Evolutionary conservation across 2,888 invertebrate species (phyloP).

Genomic region (Pyrrhia umbra): DNA sequence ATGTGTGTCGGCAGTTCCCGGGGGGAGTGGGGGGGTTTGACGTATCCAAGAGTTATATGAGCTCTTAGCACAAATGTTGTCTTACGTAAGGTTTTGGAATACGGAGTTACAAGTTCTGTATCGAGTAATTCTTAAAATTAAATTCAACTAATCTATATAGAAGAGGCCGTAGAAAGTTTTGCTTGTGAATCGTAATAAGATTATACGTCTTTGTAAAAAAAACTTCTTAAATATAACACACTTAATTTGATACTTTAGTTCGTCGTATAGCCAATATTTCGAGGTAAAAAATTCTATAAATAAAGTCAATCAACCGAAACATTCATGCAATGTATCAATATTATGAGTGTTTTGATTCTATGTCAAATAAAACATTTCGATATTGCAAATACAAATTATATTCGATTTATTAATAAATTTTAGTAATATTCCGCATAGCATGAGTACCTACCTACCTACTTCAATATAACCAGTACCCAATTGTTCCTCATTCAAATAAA

Average conservation of each 20-base stretch:
- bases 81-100: too few relatives aligned
- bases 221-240: too few relatives aligned
- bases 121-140: too few relatives aligned
- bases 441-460: neutral
- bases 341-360: neutral
- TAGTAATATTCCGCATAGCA: neutral
- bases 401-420: conserved; percentile 2
- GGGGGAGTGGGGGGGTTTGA: neutral
- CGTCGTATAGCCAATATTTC: too few relatives aligned
- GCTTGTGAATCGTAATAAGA: too few relatives aligned
- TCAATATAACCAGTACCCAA: neutral
- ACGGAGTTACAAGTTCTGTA: too few relatives aligned
- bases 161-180: too few relatives aligned
- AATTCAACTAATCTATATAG: too few relatives aligned
- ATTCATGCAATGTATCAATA: neutral
- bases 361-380: neutral
- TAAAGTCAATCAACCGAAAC: neutral
- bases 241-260: too few relatives aligned
- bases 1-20: neutral
- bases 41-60: neutral
- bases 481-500: conserved; percentile 3
- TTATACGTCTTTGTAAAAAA: too few relatives aligned
- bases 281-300: neutral
- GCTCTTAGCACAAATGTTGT: too few relatives aligned
- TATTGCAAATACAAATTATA: neutral